A percentile compares a stretch with the other conserved stretches of the same genome.
phyloP scores from a whole-genome alignment of 2,113 vertebrate genomes.

The Pollachius pollachius region DNA sequence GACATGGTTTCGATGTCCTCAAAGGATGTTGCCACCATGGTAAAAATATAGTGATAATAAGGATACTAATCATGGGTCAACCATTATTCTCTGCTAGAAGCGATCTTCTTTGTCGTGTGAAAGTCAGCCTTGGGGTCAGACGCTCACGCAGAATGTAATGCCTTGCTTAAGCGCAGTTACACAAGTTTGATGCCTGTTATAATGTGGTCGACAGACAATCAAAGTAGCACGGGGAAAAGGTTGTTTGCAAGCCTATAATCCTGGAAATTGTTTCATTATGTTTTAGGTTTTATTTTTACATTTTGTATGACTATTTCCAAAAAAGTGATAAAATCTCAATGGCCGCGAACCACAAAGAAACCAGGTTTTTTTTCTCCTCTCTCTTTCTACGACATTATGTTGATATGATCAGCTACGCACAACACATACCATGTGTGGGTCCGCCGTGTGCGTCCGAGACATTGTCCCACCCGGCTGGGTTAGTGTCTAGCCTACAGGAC shows the following conservation, averaged over 20 bases:
- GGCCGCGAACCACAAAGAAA: slow-evolving; percentile 1
- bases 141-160: neutral
- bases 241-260: too few relatives aligned
- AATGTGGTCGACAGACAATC: neutral
- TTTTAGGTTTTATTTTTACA: neutral
- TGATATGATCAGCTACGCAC: slow-evolving; percentile 44
- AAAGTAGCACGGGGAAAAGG: too few relatives aligned
- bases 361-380: neutral
- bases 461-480: slow-evolving; percentile 48
- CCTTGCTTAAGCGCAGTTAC: neutral
- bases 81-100: neutral
- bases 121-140: neutral
- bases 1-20: slow-evolving; percentile 9
- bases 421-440: slow-evolving; percentile 55
- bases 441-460: slow-evolving; percentile 27
- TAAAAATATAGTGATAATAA: slow-evolving; percentile 14
- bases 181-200: neutral
- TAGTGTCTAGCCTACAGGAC: slow-evolving; percentile 44
- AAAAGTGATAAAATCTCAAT: too few relatives aligned
- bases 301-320: too few relatives aligned
- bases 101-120: neutral
- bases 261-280: neutral
- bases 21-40: too few relatives aligned
- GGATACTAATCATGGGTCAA: neutral
- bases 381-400: slow-evolving; percentile 25